Evolutionary conservation across 1,140 invertebrate species (phyloP).

Genomic region (Pararge aegeria): DNA sequence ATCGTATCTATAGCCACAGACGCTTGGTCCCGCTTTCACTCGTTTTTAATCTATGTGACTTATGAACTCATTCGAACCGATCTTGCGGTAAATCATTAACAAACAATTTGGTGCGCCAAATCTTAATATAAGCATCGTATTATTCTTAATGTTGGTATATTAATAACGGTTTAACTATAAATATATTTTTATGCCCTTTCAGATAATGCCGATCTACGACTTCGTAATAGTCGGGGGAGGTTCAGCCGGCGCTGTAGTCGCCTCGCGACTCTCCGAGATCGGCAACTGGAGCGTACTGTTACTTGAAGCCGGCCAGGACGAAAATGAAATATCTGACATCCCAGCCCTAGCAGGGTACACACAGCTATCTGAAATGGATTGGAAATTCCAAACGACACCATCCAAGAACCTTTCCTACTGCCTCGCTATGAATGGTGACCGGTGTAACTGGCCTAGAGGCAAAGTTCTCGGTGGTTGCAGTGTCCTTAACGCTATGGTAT

Average conservation of each 20-base stretch:
- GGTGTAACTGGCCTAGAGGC: slow-evolving; percentile 93
- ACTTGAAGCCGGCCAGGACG: slow-evolving; percentile 91
- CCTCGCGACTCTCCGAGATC: slow-evolving; percentile 91
- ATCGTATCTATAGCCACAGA: no score
- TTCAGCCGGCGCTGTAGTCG: slow-evolving; percentile 95
- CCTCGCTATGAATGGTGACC: slow-evolving; percentile 89
- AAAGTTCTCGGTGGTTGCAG: slow-evolving; percentile 96
- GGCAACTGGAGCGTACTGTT: slow-evolving; percentile 89
- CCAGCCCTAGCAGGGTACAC: slow-evolving; percentile 88
- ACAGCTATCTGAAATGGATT: slow-evolving; percentile 91
- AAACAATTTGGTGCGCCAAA: no score
- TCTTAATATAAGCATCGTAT: no score
- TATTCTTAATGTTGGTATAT: no score
- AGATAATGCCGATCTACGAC: slow-evolving; percentile 88
- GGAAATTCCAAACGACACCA: slow-evolving; percentile 95
- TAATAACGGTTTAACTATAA: no score
- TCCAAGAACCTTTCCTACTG: slow-evolving; percentile 88
- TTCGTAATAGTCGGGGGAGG: slow-evolving; percentile 95
- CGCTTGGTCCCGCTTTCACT: no score
- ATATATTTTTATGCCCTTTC: no score
- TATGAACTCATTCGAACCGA: no score
- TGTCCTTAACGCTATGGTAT: slow-evolving; percentile 97
- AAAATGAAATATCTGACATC: slow-evolving; percentile 89
- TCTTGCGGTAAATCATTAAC: no score
- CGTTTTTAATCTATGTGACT: no score